Evolutionary conservation across 2,797 vertebrate species (phyloP), one percentile per base, ranked within the genome.

Genomic region (Lepilemur ruficaudatus): DNA sequence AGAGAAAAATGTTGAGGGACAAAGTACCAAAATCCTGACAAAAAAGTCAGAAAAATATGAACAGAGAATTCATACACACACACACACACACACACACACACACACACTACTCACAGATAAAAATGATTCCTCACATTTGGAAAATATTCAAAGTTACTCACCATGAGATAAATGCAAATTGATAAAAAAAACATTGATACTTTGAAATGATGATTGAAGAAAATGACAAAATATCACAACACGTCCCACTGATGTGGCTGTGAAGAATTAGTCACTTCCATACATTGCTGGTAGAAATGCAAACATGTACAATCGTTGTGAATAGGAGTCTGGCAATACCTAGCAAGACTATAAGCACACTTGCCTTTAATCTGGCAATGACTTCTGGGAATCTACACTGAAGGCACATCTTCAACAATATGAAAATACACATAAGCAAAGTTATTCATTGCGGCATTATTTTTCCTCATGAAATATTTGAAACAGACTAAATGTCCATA

Each of bases 1-100:
- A 7, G 41, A 32, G n/a, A 72, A 35, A 48, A 46, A 35, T 9
- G 0, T 78, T 78, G 50, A 85, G 13, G 55, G 17, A 4, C 7
- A 73, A 57, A 73, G 9, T 67, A 89, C 14, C 57, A 82, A 93
- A 82, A 80, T 93, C 11, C n/a, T 52, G 20, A 79, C 63, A 35
- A 8, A 61, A 70, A 70, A 46, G 30, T 83, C 14, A 15, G 12
- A 43, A 70, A 81, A 65, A 92, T 30, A 46, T 52, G 57, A 63
- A 32, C 61, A 32, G 59, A 76, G 4, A 65, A 67, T 41, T 52
- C 13, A 48, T 63, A 63, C 6, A 32, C 11, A 61, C 6, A 80
- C 14, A 55, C n/a, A 48, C 41, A 30, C n/a, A 35, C 23, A 63
- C 14, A 59, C 4, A 55, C 28, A 85, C 17, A 72, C 25, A 86